Evolutionary conservation across 1,140 invertebrate genomes (phyloP).

Genomic region (Drosophila fuyamai): DNA sequence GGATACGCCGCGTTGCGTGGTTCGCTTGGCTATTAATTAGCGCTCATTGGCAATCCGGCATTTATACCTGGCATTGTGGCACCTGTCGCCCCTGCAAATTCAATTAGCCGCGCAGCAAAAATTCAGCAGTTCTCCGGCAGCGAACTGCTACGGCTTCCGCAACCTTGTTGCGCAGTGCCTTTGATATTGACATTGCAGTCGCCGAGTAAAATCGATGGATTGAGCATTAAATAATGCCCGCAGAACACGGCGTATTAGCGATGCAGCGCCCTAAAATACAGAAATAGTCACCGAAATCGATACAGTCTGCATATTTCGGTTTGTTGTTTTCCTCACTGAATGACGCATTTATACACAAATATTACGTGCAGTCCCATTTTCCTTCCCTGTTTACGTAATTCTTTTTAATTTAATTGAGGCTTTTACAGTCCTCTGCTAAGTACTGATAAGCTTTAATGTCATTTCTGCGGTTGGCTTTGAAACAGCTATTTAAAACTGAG

Average conservation of each 20-base stretch:
- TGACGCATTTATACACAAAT: conserved; percentile 55
- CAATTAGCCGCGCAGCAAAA: conserved; percentile 61
- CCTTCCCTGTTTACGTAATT: conserved; percentile 40
- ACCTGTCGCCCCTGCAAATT: conserved; percentile 55
- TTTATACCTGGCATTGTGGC: conserved; percentile 74
- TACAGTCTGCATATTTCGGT: conserved; percentile 25
- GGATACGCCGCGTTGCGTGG: conserved; percentile 69
- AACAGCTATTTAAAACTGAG: too few species aligned
- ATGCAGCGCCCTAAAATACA: conserved; percentile 43
- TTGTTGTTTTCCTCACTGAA: conserved; percentile 17
- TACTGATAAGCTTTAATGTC: conserved; percentile 26
- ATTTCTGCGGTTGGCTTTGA: background rate
- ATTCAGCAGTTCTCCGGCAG: conserved; percentile 29
- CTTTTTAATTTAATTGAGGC: conserved; percentile 61
- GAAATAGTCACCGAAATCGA: conserved; percentile 31
- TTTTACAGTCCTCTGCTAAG: conserved; percentile 20
- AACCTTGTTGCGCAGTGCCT: conserved; percentile 36
- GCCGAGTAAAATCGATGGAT: conserved; percentile 53
- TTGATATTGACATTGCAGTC: conserved; percentile 79
- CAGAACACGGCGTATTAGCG: conserved; percentile 69
- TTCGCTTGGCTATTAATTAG: conserved; percentile 75
- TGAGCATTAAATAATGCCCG: conserved; percentile 3
- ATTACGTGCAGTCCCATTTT: conserved; percentile 37
- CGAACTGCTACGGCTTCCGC: conserved; percentile 57
- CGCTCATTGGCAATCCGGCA: conserved; percentile 65